Evolutionary conservation across 1,140 invertebrate species (phyloP).

Genomic region (Dysdera silvatica): DNA sequence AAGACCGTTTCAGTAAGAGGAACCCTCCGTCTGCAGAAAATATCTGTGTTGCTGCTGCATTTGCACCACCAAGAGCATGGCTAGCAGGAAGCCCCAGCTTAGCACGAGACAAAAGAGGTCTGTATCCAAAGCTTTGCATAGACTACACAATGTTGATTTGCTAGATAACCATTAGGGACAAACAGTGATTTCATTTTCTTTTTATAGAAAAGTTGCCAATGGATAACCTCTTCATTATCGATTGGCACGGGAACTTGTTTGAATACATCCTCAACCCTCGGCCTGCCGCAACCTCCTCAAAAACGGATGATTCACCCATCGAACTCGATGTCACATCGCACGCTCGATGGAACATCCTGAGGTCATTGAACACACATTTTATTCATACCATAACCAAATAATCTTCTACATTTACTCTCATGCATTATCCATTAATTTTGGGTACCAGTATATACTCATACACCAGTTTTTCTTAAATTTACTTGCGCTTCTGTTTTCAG

Average conservation of each 20-base stretch:
- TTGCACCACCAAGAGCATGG: slow-evolving; percentile 66
- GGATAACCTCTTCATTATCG: slow-evolving; percentile 82
- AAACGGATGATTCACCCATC: slow-evolving; percentile 80
- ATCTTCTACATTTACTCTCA: too few relatives aligned
- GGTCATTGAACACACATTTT: slow-evolving; percentile 35
- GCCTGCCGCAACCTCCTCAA: slow-evolving; percentile 59
- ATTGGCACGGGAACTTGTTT: slow-evolving; percentile 73
- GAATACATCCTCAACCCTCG: slow-evolving; percentile 85
- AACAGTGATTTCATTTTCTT: slow-evolving; percentile 1
- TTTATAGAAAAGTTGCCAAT: slow-evolving; percentile 50
- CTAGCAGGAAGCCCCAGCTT: slow-evolving; percentile 49
- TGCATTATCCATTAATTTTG: neutral
- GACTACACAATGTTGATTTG: too few relatives aligned
- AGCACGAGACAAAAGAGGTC: slow-evolving; percentile 41
- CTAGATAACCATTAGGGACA: neutral
- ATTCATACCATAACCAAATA: too few relatives aligned
- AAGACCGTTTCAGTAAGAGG: slow-evolving; percentile 13
- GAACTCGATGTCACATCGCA: slow-evolving; percentile 75
- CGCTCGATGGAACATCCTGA: slow-evolving; percentile 71
- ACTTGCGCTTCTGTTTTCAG: slow-evolving; percentile 1
- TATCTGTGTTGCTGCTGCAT: slow-evolving; percentile 64
- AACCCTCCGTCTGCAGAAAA: slow-evolving; percentile 15
- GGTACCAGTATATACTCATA: too few relatives aligned
- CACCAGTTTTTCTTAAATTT: neutral
- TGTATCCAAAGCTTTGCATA: neutral